Evolutionary conservation across 2,113 vertebrate species (phyloP).

Genomic region (Nesospiza acunhae): DNA sequence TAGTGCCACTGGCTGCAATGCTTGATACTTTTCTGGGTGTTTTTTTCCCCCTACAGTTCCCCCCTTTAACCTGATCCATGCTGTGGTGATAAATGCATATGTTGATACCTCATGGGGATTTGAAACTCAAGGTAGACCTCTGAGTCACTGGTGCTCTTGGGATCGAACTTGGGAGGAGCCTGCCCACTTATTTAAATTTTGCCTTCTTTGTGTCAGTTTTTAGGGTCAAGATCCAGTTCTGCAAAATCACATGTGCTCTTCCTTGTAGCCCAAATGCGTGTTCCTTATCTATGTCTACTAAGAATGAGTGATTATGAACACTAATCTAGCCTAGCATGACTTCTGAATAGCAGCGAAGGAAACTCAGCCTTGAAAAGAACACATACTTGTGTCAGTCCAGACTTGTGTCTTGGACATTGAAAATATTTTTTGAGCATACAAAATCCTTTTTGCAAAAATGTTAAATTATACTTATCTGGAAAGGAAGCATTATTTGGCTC

Average conservation of each 20-base stretch:
- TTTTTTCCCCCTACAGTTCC: fast-evolving
- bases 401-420: background rate
- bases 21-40: background rate
- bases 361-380: background rate
- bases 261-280: background rate
- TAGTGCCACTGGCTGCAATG: background rate
- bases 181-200: background rate
- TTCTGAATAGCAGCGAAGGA: background rate
- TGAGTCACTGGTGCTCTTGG: background rate
- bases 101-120: background rate
- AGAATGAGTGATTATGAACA: background rate
- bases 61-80: background rate
- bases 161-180: background rate
- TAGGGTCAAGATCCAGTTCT: background rate
- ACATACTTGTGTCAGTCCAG: background rate
- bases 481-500: background rate
- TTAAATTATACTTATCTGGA: background rate
- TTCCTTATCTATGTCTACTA: background rate
- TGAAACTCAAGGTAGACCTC: background rate
- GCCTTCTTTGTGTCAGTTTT: background rate
- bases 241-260: background rate
- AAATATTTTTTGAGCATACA: background rate
- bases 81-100: background rate
- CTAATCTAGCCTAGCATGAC: background rate
- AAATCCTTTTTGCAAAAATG: background rate